A percentile compares a stretch with the other conserved stretches of the same genome.
Conservation (phyloP, 2,113 vertebrate genomes). For the Sprattus sprattus region DNA sequence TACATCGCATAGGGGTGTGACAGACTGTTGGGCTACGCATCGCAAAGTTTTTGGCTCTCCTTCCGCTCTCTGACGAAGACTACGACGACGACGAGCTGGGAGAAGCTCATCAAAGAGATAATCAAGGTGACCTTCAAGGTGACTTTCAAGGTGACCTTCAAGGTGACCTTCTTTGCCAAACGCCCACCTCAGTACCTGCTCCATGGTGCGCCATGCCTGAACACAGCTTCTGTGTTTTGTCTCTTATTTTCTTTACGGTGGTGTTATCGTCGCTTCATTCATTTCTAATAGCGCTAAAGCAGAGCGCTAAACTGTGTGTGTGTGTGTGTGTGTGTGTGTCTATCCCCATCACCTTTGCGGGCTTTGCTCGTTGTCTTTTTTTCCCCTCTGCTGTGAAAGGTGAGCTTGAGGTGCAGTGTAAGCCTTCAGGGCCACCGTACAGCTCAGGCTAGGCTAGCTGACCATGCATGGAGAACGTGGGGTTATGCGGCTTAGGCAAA, state of each 20-base stretch:
- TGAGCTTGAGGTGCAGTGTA: neutral
- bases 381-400: neutral
- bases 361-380: neutral
- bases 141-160: no score
- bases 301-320: neutral
- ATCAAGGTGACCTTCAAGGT: neutral
- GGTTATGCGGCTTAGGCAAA: neutral
- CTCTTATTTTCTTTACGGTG: neutral
- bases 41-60: neutral
- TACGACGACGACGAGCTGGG: neutral
- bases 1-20: neutral
- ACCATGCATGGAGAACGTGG: neutral
- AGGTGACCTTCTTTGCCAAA: neutral
- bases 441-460: neutral
- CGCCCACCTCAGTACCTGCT: no score
- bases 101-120: neutral
- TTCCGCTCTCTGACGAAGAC: neutral
- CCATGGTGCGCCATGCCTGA: neutral
- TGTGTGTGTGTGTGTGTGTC: slow-evolving; percentile 11
- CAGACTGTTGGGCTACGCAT: neutral
- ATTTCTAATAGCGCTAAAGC: neutral
- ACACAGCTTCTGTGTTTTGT: neutral
- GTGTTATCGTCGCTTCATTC: neutral
- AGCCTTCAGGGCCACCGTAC: neutral
- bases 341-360: neutral